Conservation (phyloP, 1,140 invertebrate species). For the Drosophila mauritiana region DNA sequence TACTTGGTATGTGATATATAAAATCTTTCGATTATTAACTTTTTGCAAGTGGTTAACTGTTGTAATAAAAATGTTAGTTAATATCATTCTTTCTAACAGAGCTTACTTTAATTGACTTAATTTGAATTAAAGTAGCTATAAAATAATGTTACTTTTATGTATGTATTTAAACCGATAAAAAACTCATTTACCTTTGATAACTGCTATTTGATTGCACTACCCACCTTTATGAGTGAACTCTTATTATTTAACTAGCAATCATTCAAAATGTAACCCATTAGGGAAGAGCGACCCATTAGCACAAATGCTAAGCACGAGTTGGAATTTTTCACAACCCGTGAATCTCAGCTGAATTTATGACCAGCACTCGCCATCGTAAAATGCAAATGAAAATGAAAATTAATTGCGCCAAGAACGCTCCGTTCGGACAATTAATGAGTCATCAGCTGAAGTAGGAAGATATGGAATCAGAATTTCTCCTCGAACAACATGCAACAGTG, state of each 20-base stretch:
- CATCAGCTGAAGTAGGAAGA: conserved; percentile 45
- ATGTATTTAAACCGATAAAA: too few relatives aligned
- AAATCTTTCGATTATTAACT: not conserved
- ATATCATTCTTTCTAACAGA: too few relatives aligned
- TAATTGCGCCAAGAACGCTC: conserved; percentile 53
- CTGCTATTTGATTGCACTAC: not conserved
- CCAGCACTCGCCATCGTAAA: conserved; percentile 17
- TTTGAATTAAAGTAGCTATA: not conserved
- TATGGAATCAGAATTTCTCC: conserved; percentile 18
- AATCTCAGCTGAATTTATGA: conserved; percentile 48
- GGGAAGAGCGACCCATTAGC: conserved; percentile 10
- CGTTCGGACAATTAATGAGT: conserved; percentile 67
- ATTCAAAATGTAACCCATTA: conserved; percentile 14
- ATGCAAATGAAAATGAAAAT: conserved; percentile 63
- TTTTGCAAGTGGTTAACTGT: too few relatives aligned
- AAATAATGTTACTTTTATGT: conserved; percentile 1
- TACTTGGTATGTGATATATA: not conserved
- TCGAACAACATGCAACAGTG: conserved; percentile 36
- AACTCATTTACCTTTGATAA: too few relatives aligned
- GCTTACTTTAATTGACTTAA: too few relatives aligned
- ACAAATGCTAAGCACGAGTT: conserved; percentile 17
- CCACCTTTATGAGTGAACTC: conserved; percentile 6
- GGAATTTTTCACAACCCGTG: conserved; percentile 16
- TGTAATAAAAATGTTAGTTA: too few relatives aligned
- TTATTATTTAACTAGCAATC: conserved; percentile 35